Evolutionary conservation across 1,140 invertebrate species (phyloP).

Genomic region (Drosophila mauritiana): DNA sequence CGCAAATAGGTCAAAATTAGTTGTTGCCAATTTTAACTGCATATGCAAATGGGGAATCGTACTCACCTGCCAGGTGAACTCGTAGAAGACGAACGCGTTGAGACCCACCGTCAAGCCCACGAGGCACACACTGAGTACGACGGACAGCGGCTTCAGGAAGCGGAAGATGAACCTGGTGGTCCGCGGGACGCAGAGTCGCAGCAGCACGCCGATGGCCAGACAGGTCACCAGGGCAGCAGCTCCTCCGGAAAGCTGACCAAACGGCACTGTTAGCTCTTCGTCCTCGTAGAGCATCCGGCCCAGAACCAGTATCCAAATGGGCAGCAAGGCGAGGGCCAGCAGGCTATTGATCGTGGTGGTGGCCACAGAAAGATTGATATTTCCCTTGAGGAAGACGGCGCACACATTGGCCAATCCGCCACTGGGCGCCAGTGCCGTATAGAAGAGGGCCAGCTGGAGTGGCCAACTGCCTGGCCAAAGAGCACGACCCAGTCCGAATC

Average conservation of each 20-base stretch:
- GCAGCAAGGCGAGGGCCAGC: conserved; percentile 55
- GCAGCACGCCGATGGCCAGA: conserved; percentile 44
- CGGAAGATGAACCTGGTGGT: conserved; percentile 58
- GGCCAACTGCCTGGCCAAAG: conserved; percentile 27
- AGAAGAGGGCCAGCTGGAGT: conserved; percentile 64
- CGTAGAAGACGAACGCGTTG: conserved; percentile 54
- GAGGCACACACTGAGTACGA: conserved; percentile 56
- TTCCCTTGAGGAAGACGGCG: conserved; percentile 62
- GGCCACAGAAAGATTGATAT: conserved; percentile 62
- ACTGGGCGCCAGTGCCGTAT: conserved; percentile 59
- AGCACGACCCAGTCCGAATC: conserved; percentile 42
- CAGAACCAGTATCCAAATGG: conserved; percentile 55
- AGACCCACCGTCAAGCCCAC: conserved; percentile 59
- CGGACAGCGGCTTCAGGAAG: conserved; percentile 62
- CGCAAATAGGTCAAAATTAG: not conserved
- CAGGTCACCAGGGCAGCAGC: conserved; percentile 46
- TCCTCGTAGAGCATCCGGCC: conserved; percentile 42
- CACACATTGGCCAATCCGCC: conserved; percentile 65
- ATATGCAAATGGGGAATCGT: not conserved
- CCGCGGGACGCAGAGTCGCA: conserved; percentile 47
- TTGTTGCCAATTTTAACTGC: not conserved
- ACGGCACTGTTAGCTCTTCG: conserved; percentile 49
- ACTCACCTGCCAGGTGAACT: conserved; percentile 55
- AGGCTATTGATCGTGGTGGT: conserved; percentile 62
- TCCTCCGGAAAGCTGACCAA: conserved; percentile 39